Conservation (phyloP, 2,888 invertebrate species). For the Stegophylla sp. region DNA sequence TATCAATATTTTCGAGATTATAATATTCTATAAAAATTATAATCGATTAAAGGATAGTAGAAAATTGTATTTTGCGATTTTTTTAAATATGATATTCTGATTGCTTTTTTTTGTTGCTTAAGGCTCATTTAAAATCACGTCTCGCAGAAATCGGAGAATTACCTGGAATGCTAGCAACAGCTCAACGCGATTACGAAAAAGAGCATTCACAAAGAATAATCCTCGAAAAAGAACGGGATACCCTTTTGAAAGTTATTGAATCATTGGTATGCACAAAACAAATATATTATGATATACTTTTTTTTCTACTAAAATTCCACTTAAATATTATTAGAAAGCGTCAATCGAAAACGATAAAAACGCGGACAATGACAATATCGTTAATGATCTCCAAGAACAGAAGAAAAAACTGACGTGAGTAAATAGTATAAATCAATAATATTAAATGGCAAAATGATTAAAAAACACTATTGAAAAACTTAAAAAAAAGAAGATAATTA, state of each 20-base stretch:
- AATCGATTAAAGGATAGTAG: too few species aligned
- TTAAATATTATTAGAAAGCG: background rate
- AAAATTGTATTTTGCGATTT: too few species aligned
- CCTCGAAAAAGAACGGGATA: background rate
- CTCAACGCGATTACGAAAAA: constrained; percentile 2
- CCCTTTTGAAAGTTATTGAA: background rate
- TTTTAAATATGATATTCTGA: too few species aligned
- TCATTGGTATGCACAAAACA: background rate
- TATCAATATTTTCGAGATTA: too few species aligned
- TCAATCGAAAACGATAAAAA: background rate
- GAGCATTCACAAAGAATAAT: background rate
- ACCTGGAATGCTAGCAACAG: background rate
- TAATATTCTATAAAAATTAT: too few species aligned
- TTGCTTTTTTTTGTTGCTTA: background rate
- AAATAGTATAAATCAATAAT: too few species aligned
- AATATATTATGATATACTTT: background rate
- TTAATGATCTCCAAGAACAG: constrained; percentile 15
- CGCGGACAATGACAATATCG: background rate
- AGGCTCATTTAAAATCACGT: constrained; percentile 3
- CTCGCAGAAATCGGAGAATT: constrained; percentile 11
- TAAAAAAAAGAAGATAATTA: too few species aligned
- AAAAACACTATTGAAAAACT: too few species aligned
- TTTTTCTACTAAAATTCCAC: background rate
- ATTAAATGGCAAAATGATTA: too few species aligned
- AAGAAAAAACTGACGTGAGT: constrained; percentile 24